These are phyloP conservation scores for Epinephelus cyanopodus DNA, from an alignment of 2,113 vertebrate species.

Conservation along the genomic window DNA sequence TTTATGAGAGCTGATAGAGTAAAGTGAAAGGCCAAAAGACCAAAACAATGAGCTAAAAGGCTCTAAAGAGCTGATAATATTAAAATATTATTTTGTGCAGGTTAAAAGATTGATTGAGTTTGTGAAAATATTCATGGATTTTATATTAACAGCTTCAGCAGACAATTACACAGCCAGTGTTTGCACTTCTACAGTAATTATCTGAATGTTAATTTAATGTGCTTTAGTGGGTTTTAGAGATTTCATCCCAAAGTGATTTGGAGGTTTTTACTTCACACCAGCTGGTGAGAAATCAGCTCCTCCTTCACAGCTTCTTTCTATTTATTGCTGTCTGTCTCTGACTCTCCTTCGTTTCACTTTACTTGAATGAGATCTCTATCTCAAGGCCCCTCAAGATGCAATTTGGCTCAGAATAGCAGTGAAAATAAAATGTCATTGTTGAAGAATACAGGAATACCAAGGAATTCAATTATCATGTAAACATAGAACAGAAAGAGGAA, in stretches of 20 bases:
- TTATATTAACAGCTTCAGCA: neutral
- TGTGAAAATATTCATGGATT: neutral
- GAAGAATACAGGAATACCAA: slow-evolving; percentile 4
- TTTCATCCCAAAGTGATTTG: neutral
- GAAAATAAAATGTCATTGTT: neutral
- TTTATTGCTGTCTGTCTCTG: neutral
- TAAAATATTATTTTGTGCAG: neutral
- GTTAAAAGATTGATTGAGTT: neutral
- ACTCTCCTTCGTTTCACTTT: neutral
- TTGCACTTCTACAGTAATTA: neutral
- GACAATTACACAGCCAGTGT: neutral
- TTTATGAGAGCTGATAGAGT: too few species aligned
- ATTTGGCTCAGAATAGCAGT: neutral
- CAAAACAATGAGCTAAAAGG: too few species aligned
- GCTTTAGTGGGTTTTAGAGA: neutral
- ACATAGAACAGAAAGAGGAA: neutral
- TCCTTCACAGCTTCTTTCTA: neutral
- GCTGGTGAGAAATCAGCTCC: neutral
- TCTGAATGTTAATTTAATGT: neutral
- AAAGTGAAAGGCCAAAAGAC: too few species aligned
- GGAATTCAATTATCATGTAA: neutral
- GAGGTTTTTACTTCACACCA: neutral
- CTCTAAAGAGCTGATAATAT: neutral
- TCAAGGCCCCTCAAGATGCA: slow-evolving; percentile 16
- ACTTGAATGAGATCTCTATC: neutral